A percentile compares a stretch with the other conserved stretches of the same genome.
These are phyloP conservation scores for Dromococcyx pavoninus DNA, from an alignment of 2,797 vertebrate genomes.

Conservation along the genomic window DNA sequence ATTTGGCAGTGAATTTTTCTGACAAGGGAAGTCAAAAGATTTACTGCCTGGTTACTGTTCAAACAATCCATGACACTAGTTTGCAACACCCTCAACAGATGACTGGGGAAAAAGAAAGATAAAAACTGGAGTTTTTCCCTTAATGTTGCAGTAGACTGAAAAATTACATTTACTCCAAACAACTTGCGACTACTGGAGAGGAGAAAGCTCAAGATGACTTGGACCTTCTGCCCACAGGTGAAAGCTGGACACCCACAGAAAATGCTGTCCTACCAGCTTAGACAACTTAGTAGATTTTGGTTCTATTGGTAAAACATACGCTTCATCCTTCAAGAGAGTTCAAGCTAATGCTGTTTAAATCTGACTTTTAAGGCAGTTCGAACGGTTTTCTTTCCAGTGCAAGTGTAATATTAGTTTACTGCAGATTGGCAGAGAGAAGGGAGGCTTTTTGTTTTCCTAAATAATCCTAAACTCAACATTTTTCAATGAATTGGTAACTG, in stretches of 20 bases:
- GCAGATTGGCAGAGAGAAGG: background rate
- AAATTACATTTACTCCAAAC: background rate
- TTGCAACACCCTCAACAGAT: background rate
- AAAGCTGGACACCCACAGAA: background rate
- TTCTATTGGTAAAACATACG: background rate
- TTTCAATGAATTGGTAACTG: background rate
- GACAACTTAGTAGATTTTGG: background rate
- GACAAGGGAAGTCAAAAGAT: background rate
- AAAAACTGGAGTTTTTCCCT: background rate
- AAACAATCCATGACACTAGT: slow-evolving; percentile 7
- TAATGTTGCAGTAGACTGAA: background rate
- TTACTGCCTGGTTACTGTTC: background rate
- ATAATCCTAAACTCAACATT: background rate
- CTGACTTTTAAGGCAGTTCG: background rate
- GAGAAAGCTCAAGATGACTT: background rate
- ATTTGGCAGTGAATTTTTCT: background rate
- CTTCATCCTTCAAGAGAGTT: background rate
- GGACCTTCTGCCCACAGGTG: background rate
- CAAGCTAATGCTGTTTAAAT: background rate
- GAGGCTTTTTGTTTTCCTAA: background rate
- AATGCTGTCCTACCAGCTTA: background rate
- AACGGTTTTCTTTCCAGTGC: background rate
- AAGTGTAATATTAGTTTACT: background rate
- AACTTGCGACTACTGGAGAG: background rate
- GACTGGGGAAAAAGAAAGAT: fast-evolving